phyloP scores from a whole-genome alignment of 2,888 invertebrate genomes.

The Orthosia cruda region DNA sequence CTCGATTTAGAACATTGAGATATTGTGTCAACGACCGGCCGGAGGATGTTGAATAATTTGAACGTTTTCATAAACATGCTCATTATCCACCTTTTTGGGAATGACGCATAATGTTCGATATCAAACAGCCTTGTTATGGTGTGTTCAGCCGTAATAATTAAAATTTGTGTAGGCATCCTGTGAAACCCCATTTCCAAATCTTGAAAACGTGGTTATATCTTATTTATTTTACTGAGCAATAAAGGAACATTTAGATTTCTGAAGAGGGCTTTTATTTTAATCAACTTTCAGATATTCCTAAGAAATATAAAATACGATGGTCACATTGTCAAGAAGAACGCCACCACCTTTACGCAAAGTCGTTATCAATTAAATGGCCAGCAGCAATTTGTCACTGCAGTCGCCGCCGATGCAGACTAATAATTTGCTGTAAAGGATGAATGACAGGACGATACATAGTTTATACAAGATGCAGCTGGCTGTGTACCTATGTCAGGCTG shows the following conservation, averaged over 20 bases:
- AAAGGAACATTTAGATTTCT: not conserved
- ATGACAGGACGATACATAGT: slow-evolving; percentile 38
- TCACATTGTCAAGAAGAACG: slow-evolving; percentile 12
- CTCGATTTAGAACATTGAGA: slow-evolving; percentile 77
- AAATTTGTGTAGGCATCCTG: slow-evolving; percentile 48
- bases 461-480: slow-evolving; percentile 53
- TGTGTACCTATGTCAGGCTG: slow-evolving; percentile 40
- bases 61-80: slow-evolving; percentile 81
- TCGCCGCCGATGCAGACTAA: slow-evolving; percentile 32
- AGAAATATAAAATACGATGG: slow-evolving; percentile 11
- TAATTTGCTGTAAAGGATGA: slow-evolving; percentile 52
- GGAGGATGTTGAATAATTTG: slow-evolving; percentile 79
- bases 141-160: slow-evolving; percentile 71
- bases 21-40: slow-evolving; percentile 78
- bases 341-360: slow-evolving; percentile 36
- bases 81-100: slow-evolving; percentile 82
- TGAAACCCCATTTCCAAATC: slow-evolving; percentile 11
- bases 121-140: slow-evolving; percentile 74
- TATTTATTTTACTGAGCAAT: slow-evolving; percentile 8
- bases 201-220: slow-evolving; percentile 8
- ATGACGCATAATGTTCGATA: slow-evolving; percentile 79
- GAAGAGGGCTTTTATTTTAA: not conserved
- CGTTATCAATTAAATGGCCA: slow-evolving; percentile 44
- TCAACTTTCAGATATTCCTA: slow-evolving; percentile 9
- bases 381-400: slow-evolving; percentile 46